phyloP scores from a whole-genome alignment of 2,797 vertebrate species.

The Emys orbicularis region DNA sequence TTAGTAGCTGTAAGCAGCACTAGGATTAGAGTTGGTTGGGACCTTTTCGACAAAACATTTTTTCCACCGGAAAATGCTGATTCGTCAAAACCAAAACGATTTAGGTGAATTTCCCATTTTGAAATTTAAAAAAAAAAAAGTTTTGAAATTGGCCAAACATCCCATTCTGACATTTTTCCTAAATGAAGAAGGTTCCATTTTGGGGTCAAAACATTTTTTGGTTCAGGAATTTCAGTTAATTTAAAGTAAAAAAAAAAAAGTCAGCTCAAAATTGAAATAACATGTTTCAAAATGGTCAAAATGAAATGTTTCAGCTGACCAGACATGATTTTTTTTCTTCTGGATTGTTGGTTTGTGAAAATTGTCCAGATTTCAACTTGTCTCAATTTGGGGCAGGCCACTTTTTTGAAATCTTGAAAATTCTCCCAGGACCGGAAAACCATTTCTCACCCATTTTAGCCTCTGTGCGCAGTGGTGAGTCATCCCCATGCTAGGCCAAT shows the following conservation, averaged over 20 bases:
- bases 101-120: background rate
- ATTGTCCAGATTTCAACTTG: background rate
- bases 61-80: rapidly evolving
- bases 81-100: background rate
- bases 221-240: too few species aligned
- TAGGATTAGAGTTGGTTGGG: background rate
- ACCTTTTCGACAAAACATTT: background rate
- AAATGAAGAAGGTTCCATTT: too few species aligned
- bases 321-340: too few species aligned
- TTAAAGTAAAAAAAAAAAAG: background rate
- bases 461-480: too few species aligned
- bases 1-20: background rate
- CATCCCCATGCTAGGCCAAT: too few species aligned
- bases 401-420: background rate
- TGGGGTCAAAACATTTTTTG: too few species aligned
- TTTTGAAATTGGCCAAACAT: too few species aligned
- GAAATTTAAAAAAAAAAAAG: too few species aligned
- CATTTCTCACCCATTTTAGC: background rate
- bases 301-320: too few species aligned
- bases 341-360: rapidly evolving
- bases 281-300: background rate
- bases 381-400: background rate
- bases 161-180: too few species aligned
- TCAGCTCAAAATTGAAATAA: background rate
- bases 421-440: background rate